Conservation (phyloP, 2,113 vertebrate species). For the Pelecanoides urinatrix region DNA sequence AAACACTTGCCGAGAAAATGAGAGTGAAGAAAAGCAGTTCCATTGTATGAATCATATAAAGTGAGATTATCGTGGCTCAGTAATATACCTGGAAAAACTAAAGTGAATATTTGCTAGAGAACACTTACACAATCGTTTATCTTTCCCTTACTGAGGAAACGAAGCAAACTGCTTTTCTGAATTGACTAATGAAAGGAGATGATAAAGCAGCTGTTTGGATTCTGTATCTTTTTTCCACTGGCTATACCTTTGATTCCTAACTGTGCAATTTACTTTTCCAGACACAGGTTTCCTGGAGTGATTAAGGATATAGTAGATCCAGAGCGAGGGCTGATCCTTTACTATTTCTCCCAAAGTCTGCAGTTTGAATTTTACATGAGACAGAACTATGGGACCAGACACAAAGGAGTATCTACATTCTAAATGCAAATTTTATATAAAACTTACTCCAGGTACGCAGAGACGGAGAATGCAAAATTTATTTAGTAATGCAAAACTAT, state of each 20-base stretch:
- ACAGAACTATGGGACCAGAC: neutral
- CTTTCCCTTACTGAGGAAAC: neutral
- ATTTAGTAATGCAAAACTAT: neutral
- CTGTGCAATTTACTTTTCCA: neutral
- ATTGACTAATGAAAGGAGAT: neutral
- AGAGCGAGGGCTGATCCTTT: neutral
- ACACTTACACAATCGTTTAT: neutral
- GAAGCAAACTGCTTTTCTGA: neutral
- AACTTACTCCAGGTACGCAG: neutral
- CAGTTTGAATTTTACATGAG: constrained; percentile 29
- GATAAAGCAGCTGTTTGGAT: neutral
- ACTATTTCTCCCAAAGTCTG: neutral
- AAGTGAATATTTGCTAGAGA: neutral
- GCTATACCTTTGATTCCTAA: neutral
- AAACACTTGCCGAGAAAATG: neutral
- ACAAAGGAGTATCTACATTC: neutral
- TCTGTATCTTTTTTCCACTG: neutral
- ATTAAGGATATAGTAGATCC: neutral
- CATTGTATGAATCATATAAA: neutral
- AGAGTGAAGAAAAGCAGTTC: neutral
- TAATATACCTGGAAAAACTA: neutral
- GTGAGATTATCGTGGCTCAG: neutral
- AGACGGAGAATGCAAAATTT: neutral
- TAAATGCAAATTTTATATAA: constrained; percentile 17
- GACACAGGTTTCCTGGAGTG: neutral